phyloP scores from a whole-genome alignment of 1,140 invertebrate species.

The Notospermus geniculatus region DNA sequence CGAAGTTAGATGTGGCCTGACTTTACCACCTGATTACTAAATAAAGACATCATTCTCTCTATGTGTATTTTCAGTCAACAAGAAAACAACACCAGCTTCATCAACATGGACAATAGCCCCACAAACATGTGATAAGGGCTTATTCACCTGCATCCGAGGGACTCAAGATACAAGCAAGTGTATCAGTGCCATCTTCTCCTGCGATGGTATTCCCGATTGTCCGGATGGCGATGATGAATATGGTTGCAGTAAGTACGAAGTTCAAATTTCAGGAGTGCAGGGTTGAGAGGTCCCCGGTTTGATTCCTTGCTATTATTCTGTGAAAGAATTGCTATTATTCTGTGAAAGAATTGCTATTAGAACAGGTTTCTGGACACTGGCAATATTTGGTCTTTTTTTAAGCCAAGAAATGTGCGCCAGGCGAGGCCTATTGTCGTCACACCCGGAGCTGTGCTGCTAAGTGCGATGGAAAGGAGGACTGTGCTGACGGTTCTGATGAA shows the following conservation, averaged over 20 bases:
- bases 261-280: too few relatives aligned
- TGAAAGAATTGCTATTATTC: neutral
- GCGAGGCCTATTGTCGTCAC: neutral
- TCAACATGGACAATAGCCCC: conserved; percentile 6
- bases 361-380: neutral
- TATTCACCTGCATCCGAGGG: conserved; percentile 4
- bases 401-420: neutral
- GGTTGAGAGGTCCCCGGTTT: too few relatives aligned
- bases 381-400: neutral
- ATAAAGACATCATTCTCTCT: too few relatives aligned
- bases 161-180: neutral
- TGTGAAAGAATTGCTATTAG: neutral
- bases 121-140: conserved; percentile 2
- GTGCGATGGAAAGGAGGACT: conserved; percentile 7
- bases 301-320: neutral
- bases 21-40: too few relatives aligned
- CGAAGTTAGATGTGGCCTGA: too few relatives aligned
- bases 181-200: neutral
- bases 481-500: conserved; percentile 2
- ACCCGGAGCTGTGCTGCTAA: neutral
- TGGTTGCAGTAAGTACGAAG: conserved; percentile 12
- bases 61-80: too few relatives aligned
- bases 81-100: too few relatives aligned
- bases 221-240: conserved; percentile 11
- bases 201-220: conserved; percentile 10